These are phyloP conservation scores for Tanaodytes sp. DNA, from an alignment of 2,888 invertebrate genomes.

Conservation along the genomic window DNA sequence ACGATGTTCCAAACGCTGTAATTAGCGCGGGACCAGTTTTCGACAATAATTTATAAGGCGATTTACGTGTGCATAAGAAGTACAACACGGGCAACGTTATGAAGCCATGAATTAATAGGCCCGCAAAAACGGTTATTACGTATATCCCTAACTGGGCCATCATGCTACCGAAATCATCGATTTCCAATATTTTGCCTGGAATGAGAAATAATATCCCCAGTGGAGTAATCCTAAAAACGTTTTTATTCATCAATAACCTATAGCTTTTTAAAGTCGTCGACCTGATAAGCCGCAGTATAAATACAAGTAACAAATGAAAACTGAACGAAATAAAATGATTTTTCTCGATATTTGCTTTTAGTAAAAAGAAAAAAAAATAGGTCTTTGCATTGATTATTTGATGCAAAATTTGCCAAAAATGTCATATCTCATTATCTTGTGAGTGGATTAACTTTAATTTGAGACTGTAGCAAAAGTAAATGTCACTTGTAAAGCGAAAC, in stretches of 20 bases:
- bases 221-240: slow-evolving; percentile 83
- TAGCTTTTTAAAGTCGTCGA: no score
- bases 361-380: no score
- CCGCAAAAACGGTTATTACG: slow-evolving; percentile 91
- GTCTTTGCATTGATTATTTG: no score
- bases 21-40: slow-evolving; percentile 93
- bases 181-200: slow-evolving; percentile 91
- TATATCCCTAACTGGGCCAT: slow-evolving; percentile 91
- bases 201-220: slow-evolving; percentile 90
- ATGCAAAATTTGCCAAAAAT: no score
- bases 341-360: no score
- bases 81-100: slow-evolving; percentile 91
- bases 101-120: slow-evolving; percentile 91
- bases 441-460: no score
- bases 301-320: no score
- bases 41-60: slow-evolving; percentile 86
- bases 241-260: no score
- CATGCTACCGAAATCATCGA: slow-evolving; percentile 86
- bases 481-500: slow-evolving; percentile 11
- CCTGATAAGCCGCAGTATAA: no score
- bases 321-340: no score
- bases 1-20: slow-evolving; percentile 96
- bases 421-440: no score
- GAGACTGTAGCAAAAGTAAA: no score
- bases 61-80: slow-evolving; percentile 83